Conservation (phyloP, 2,113 vertebrate species). For the Indri indri region DNA sequence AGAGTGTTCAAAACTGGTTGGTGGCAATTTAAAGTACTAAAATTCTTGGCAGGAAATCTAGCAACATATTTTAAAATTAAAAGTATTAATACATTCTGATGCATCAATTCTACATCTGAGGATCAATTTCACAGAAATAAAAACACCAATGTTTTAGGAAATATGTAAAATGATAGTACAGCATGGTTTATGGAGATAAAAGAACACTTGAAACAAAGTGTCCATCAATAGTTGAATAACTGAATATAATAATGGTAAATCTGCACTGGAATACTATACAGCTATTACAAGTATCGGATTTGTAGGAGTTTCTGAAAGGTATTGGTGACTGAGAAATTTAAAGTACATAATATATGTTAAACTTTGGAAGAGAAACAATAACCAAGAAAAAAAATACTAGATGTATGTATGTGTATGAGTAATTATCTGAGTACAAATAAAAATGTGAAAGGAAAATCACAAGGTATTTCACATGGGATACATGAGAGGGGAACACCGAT, state of each 20-base stretch:
- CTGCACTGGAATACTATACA: background rate
- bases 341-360: background rate
- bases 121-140: background rate
- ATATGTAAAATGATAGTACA: background rate
- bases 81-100: background rate
- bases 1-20: background rate
- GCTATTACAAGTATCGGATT: background rate
- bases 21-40: background rate
- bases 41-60: background rate
- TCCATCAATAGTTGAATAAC: background rate
- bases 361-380: background rate
- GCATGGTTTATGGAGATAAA: background rate
- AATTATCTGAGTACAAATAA: background rate
- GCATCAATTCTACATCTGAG: background rate
- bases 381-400: background rate
- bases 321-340: background rate
- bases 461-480: background rate
- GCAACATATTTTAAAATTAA: background rate
- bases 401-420: background rate
- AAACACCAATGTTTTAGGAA: background rate
- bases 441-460: conserved; percentile 12
- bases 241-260: background rate
- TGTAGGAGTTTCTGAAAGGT: background rate
- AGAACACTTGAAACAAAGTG: background rate
- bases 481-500: background rate